A percentile compares a stretch with the other conserved stretches of the same genome.
phyloP scores from a whole-genome alignment of 2,888 invertebrate species.

The Leptura quadrifasciata region DNA sequence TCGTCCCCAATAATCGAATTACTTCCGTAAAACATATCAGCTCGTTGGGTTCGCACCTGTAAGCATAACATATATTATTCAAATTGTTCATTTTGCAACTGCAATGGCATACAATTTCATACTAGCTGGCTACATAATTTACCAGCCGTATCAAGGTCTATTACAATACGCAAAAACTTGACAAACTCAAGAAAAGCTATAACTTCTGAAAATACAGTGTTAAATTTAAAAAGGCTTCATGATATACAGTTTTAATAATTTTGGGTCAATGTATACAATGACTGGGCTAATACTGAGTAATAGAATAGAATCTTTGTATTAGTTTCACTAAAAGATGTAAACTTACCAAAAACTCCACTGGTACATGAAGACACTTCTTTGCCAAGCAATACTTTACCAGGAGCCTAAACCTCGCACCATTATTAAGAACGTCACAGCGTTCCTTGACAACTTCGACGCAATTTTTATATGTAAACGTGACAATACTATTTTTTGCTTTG shows the following conservation, averaged over 20 bases:
- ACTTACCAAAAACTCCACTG: conserved; percentile 69
- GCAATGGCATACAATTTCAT: no score
- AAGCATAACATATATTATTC: conserved; percentile 44
- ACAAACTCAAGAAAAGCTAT: no score
- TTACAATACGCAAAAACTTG: no score
- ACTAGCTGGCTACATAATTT: no score
- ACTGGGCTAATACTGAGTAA: no score
- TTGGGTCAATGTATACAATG: no score
- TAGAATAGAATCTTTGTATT: no score
- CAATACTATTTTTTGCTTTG: conserved; percentile 55
- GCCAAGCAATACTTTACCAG: conserved; percentile 75
- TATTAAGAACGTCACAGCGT: conserved; percentile 71
- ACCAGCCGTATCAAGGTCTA: no score
- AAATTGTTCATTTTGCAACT: no score
- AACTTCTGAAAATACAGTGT: no score
- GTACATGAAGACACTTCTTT: conserved; percentile 76
- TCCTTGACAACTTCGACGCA: conserved; percentile 73
- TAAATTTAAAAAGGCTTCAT: no score
- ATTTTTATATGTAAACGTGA: conserved; percentile 71
- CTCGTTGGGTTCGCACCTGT: conserved; percentile 57
- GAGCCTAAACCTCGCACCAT: conserved; percentile 74
- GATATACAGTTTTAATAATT: no score
- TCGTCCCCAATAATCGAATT: conserved; percentile 79
- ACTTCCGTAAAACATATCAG: conserved; percentile 61
- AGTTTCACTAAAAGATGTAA: conserved; percentile 49